Percentiles rank a stretch among this genome's conserved stretches.
Evolutionary conservation across 2,888 invertebrate species (phyloP).

Genomic region (Tachystola acroxantha): DNA sequence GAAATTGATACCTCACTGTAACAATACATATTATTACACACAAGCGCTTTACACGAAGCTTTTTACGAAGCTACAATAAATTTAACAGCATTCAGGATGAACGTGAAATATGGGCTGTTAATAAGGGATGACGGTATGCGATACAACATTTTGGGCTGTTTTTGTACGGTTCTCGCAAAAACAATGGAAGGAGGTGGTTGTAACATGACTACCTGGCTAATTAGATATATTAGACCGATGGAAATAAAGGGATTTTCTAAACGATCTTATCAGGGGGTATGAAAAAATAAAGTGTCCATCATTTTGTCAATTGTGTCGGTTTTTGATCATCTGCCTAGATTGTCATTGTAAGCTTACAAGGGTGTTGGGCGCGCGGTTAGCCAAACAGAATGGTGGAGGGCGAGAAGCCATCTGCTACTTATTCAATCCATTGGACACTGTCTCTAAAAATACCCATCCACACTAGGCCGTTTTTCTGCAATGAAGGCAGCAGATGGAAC

Average conservation of each 20-base stretch:
- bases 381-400: too few relatives aligned
- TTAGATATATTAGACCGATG: too few relatives aligned
- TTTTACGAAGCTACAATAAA: conserved; percentile 4
- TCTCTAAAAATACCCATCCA: too few relatives aligned
- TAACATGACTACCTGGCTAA: too few relatives aligned
- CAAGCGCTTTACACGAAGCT: not conserved
- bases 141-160: not conserved
- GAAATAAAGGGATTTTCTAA: not conserved
- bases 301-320: too few relatives aligned
- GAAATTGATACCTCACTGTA: not conserved
- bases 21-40: not conserved
- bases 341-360: too few relatives aligned
- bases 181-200: not conserved
- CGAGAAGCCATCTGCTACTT: too few relatives aligned
- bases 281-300: not conserved
- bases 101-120: conserved; percentile 6
- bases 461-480: too few relatives aligned
- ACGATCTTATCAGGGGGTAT: not conserved
- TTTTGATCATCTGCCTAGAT: too few relatives aligned
- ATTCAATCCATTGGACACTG: too few relatives aligned
- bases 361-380: too few relatives aligned
- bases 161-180: not conserved
- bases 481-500: too few relatives aligned
- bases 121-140: conserved; percentile 6
- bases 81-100: conserved; percentile 2